Evolutionary conservation across 2,797 vertebrate species (phyloP).

Genomic region (Xiphorhynchus erythropygius): DNA sequence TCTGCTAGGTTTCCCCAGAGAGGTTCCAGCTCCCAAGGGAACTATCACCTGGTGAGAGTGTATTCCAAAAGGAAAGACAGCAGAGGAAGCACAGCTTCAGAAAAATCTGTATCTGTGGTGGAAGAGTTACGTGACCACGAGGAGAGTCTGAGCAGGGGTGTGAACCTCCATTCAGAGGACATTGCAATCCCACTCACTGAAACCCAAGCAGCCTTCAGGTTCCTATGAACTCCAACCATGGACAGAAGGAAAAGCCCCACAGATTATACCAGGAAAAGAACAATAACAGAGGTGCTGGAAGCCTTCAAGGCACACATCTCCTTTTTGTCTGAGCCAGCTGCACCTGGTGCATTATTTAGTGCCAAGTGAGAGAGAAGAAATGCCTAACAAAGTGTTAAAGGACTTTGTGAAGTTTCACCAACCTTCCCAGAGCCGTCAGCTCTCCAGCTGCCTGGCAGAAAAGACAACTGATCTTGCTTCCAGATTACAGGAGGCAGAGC

Average conservation of each 20-base stretch:
- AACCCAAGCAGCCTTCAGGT: background rate
- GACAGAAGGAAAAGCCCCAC: background rate
- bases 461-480: conserved; percentile 24
- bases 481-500: background rate
- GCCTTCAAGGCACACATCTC: fast-evolving
- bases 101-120: background rate
- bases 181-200: background rate
- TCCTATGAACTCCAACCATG: background rate
- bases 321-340: background rate
- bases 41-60: background rate
- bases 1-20: background rate
- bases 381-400: background rate
- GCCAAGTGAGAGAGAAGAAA: background rate
- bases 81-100: background rate
- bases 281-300: background rate
- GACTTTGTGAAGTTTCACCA: conserved; percentile 16
- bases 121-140: background rate
- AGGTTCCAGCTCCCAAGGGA: background rate
- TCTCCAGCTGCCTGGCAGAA: background rate
- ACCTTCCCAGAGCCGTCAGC: background rate
- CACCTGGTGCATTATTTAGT: conserved; percentile 8
- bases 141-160: background rate
- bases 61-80: background rate
- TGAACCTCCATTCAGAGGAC: background rate
- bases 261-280: background rate